Conservation (phyloP, 2,113 vertebrate genomes). For the human (Homo sapiens) region GRCh38 chr2:109895501-109896000, state of each 20-base stretch:
- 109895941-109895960: neutral
- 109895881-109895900: neutral
- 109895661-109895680: neutral
- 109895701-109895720: neutral
- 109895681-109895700: neutral
- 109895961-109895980: neutral
- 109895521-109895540: neutral
- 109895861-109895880: neutral
- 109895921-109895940: neutral
- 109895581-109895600: neutral
- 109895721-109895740: neutral
- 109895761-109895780: neutral
- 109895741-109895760: neutral
- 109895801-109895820: neutral
- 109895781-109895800: neutral
- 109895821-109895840: neutral
- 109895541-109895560: neutral
- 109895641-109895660: neutral
- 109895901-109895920: neutral
- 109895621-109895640: neutral
- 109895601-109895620: neutral
- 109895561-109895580: neutral
- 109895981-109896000: neutral
- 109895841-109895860: neutral
- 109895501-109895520: neutral